Conservation (phyloP, 2,797 vertebrate species). For the Scomberomorus guttatus region DNA sequence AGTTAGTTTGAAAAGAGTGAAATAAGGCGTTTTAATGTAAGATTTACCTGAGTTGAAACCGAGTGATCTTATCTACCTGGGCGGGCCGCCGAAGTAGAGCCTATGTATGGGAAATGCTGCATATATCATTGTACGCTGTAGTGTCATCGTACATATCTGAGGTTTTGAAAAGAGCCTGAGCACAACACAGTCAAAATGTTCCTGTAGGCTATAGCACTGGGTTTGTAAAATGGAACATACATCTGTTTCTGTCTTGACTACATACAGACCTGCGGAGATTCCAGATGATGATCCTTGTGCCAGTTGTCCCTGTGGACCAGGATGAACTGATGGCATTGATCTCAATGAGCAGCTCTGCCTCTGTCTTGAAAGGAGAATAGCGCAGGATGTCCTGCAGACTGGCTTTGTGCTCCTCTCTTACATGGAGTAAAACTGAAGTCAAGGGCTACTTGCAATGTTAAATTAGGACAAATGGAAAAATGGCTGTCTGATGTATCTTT, state of each 20-base stretch:
- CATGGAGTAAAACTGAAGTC: slow-evolving; percentile 66
- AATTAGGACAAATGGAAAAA: background rate
- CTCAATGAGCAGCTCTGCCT: slow-evolving; percentile 88
- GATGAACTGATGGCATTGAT: slow-evolving; percentile 82
- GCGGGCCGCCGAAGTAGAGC: no score
- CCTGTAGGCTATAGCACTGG: no score
- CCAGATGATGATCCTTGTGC: slow-evolving; percentile 97
- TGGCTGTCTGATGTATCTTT: background rate
- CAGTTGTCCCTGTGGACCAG: slow-evolving; percentile 78
- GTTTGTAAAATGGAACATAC: background rate
- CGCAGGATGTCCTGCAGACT: slow-evolving; percentile 90
- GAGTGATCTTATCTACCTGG: no score
- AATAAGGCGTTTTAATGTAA: no score
- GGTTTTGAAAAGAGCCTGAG: background rate
- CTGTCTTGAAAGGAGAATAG: slow-evolving; percentile 88
- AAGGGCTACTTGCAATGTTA: slow-evolving; percentile 57
- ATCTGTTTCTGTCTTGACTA: background rate
- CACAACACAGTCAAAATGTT: no score
- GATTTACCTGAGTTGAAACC: no score
- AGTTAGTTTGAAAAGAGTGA: no score
- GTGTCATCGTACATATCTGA: background rate
- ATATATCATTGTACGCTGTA: no score
- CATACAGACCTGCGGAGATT: slow-evolving; percentile 90
- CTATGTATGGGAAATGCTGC: no score
- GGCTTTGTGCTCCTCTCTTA: slow-evolving; percentile 76